These are phyloP conservation scores for Prietella phreatophila DNA, from an alignment of 2,113 vertebrate genomes.

Conservation along the genomic window DNA sequence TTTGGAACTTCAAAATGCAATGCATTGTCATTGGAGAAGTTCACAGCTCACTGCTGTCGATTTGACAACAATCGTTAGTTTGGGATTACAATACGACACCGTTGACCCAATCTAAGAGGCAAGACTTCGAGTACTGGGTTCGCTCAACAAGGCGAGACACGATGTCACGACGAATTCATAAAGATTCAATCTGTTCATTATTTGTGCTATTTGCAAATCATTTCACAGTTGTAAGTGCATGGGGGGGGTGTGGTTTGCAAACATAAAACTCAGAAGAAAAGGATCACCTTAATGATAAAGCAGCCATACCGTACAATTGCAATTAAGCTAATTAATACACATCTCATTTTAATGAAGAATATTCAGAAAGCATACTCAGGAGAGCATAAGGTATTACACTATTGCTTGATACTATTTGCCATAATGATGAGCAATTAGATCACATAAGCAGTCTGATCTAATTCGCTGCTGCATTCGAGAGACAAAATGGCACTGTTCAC, in stretches of 20 bases:
- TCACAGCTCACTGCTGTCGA: background rate
- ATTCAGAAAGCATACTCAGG: constrained; percentile 15
- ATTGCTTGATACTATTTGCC: constrained; percentile 30
- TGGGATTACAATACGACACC: background rate
- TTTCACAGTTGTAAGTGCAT: background rate
- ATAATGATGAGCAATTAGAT: constrained; percentile 55
- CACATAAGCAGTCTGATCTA: constrained; percentile 42
- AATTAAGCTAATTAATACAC: constrained; percentile 16
- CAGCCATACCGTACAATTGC: background rate
- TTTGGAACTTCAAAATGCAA: background rate
- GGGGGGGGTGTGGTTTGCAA: background rate
- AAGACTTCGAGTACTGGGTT: background rate
- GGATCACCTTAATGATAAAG: background rate
- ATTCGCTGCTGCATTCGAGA: constrained; percentile 43
- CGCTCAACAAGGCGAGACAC: background rate
- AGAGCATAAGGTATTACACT: constrained; percentile 32
- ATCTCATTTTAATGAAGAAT: constrained; percentile 36
- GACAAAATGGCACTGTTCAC: constrained; percentile 44
- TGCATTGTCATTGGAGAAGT: background rate
- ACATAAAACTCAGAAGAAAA: background rate
- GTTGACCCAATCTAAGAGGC: background rate
- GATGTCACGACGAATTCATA: background rate
- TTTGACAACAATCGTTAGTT: background rate
- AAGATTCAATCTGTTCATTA: background rate
- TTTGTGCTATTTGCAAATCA: background rate